Percentiles rank a stretch among this genome's conserved stretches.
Conservation (phyloP, 2,888 invertebrate genomes). For the Mythimna loreyi region DNA sequence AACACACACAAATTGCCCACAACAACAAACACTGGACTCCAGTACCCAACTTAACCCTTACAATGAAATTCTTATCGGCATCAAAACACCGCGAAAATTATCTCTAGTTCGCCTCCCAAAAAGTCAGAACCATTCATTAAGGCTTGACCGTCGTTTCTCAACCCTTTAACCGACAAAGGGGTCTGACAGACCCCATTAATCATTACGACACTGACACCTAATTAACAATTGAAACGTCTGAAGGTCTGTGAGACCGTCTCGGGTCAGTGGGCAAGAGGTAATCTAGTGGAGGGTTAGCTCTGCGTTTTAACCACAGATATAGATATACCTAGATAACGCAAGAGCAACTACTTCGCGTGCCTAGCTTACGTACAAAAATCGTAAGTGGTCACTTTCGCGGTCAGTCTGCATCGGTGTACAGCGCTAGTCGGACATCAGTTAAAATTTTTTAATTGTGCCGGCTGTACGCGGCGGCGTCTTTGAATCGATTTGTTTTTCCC, state of each 20-base stretch:
- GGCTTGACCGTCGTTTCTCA: constrained; percentile 68
- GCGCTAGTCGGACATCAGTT: too few species aligned
- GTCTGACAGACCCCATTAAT: constrained; percentile 70
- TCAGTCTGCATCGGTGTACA: too few species aligned
- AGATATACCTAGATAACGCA: too few species aligned
- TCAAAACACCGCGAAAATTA: constrained; percentile 57
- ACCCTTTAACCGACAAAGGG: constrained; percentile 69
- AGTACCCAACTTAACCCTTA: constrained; percentile 26
- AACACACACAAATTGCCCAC: not conserved
- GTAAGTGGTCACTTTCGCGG: too few species aligned
- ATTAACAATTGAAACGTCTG: constrained; percentile 74
- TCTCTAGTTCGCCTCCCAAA: constrained; percentile 48
- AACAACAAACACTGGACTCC: not conserved
- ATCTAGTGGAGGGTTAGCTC: constrained; percentile 55
- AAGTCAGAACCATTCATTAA: constrained; percentile 65
- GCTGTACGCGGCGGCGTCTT: too few species aligned
- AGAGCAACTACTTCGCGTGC: too few species aligned
- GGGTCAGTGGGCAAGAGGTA: constrained; percentile 67
- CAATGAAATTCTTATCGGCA: constrained; percentile 47
- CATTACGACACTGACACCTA: constrained; percentile 70
- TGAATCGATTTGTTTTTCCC: too few species aligned
- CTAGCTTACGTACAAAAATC: too few species aligned
- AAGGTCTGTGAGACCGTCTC: constrained; percentile 59
- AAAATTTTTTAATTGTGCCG: too few species aligned
- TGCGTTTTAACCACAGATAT: too few species aligned